Conservation (phyloP, 2,797 vertebrate genomes). For the Trachurus trachurus region DNA sequence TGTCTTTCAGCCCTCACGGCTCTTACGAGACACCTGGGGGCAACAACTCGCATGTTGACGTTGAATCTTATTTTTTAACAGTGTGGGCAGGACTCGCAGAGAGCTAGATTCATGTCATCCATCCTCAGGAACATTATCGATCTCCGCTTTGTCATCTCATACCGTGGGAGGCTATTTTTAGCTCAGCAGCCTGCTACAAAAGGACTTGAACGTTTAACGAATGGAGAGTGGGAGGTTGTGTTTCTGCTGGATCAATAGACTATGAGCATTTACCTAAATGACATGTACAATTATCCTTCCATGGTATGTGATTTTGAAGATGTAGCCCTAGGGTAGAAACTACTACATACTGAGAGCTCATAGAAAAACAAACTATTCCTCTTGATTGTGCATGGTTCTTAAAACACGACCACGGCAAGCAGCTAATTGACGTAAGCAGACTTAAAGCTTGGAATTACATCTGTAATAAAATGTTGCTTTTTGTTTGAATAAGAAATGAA, state of each 20-base stretch:
- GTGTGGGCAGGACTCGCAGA: slow-evolving; percentile 54
- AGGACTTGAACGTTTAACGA: slow-evolving; percentile 53
- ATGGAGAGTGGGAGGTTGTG: slow-evolving; percentile 37
- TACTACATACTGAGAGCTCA: slow-evolving; percentile 53
- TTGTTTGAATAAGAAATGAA: not conserved
- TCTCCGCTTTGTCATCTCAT: slow-evolving; percentile 57
- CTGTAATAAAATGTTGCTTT: slow-evolving; percentile 19
- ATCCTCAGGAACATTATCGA: slow-evolving; percentile 62
- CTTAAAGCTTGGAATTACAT: slow-evolving; percentile 55
- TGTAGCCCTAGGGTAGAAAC: slow-evolving; percentile 55
- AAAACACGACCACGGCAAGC: slow-evolving; percentile 45
- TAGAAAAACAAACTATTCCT: slow-evolving; percentile 23
- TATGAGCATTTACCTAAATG: slow-evolving; percentile 55
- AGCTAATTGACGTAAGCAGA: slow-evolving; percentile 33
- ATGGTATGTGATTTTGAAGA: slow-evolving; percentile 64
- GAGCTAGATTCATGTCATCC: slow-evolving; percentile 59
- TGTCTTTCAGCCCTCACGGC: slow-evolving; percentile 19
- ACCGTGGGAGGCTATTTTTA: slow-evolving; percentile 63
- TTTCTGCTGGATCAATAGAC: slow-evolving; percentile 69
- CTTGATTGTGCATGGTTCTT: slow-evolving; percentile 75
- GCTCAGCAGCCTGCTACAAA: slow-evolving; percentile 33
- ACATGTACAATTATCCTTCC: slow-evolving; percentile 65
- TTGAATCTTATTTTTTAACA: slow-evolving; percentile 53
- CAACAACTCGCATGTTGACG: slow-evolving; percentile 36
- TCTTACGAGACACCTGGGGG: slow-evolving; percentile 26